phyloP scores from a whole-genome alignment of 2,797 vertebrate genomes.

The Onychomys torridus region DNA sequence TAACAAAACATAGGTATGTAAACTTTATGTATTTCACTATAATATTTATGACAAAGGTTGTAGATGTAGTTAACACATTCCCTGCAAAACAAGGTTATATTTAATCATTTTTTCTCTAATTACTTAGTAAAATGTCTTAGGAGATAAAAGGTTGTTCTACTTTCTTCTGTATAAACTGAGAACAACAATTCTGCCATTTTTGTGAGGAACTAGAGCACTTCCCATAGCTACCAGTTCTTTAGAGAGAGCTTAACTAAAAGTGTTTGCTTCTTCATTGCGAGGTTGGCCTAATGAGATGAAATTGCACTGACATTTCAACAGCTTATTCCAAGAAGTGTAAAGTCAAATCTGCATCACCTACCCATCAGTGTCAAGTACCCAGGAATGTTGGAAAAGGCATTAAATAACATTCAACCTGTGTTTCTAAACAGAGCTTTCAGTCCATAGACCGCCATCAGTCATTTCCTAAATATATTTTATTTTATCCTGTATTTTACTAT shows the following conservation, averaged over 20 bases:
- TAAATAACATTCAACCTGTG: conserved; percentile 63
- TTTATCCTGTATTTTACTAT: conserved; percentile 25
- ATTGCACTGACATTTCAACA: conserved; percentile 22
- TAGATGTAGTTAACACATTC: conserved; percentile 20
- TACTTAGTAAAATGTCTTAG: conserved; percentile 37
- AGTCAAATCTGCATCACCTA: conserved; percentile 56
- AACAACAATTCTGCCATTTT: neutral
- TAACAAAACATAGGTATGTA: conserved; percentile 30
- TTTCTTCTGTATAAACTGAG: neutral
- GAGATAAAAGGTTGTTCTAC: neutral
- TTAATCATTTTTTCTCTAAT: conserved; percentile 10
- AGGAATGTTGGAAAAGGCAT: conserved; percentile 67
- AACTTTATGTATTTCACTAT: neutral
- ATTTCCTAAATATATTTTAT: conserved; percentile 60
- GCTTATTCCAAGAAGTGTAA: neutral
- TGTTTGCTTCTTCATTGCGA: conserved; percentile 32
- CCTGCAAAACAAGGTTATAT: neutral
- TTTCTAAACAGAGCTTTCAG: conserved; percentile 49
- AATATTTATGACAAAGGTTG: conserved; percentile 23
- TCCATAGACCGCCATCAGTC: conserved; percentile 63
- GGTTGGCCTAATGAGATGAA: neutral
- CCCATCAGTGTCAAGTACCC: conserved; percentile 70
- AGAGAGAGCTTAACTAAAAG: neutral
- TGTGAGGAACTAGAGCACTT: neutral
- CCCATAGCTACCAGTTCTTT: neutral